Percentiles rank a stretch among this genome's conserved stretches.
Evolutionary conservation across 2,113 vertebrate species (phyloP).

Genomic region (Myodes glareolus): DNA sequence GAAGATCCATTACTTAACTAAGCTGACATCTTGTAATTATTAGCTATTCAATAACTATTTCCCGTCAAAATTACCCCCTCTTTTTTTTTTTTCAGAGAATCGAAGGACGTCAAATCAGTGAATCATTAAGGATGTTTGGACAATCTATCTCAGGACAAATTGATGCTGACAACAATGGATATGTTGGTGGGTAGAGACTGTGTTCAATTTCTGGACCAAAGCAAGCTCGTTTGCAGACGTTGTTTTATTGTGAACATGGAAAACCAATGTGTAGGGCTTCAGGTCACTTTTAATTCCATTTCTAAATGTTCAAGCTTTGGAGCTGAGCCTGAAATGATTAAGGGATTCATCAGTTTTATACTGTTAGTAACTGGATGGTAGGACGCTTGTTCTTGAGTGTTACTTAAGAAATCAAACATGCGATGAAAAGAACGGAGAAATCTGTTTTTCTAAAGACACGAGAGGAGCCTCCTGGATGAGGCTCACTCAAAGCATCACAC

Average conservation of each 20-base stretch:
- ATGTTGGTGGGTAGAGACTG: constrained; percentile 87
- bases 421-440: neutral
- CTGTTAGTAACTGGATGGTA: neutral
- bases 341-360: neutral
- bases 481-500: neutral
- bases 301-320: neutral
- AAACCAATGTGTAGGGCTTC: neutral
- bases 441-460: neutral
- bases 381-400: neutral
- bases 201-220: constrained; percentile 44
- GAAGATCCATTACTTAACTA: neutral
- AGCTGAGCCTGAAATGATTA: neutral
- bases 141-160: constrained; percentile 91
- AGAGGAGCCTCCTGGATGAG: constrained; percentile 24
- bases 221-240: neutral
- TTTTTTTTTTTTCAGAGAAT: constrained; percentile 86
- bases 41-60: neutral
- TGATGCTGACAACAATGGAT: constrained; percentile 92
- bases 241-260: constrained; percentile 21
- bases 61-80: neutral
- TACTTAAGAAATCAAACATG: neutral
- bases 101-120: constrained; percentile 85
- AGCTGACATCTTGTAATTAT: neutral
- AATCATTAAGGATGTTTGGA: constrained; percentile 91
- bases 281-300: neutral